Evolutionary conservation across 2,888 invertebrate genomes (phyloP), one percentile per base, ranked within the genome.

Genomic region (Drosophila mettleri): DNA sequence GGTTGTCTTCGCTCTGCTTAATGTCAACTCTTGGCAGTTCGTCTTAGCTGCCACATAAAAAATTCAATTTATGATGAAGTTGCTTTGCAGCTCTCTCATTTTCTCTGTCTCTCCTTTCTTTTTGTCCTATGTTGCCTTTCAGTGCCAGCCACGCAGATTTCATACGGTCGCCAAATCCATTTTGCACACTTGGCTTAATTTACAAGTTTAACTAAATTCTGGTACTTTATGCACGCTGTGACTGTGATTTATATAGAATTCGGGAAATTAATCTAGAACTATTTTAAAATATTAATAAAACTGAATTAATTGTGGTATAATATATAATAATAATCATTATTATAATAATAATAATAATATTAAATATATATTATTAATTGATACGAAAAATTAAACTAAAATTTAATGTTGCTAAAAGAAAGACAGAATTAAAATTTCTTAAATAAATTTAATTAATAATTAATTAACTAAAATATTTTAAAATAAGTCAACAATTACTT

Each of bases 21-120:
- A 79, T 75, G 82, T 73, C 82, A 87, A 82, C 80, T 85, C 73
- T 82, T 85, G 85, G 72, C 68, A 71, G 84, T 82, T 85, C 75
- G 79, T 75, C 79, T 87, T 72, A 86, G 87, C 61, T 64, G 67
- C 84, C 57, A 71, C 70, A 87, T 63, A 68, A 69, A 74, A 74
- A 78, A 79, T 83, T 74, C 75, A 88, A 84, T 84, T 84, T 86
- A 84, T 88, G 78, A 86, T 83, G 71, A 73, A 74, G 60, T 62
- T 70, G 41, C 73, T 55, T 43, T 46, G 29, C 41, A 31, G 31
- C 2, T 54, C 22, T 8, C 8, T 10, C 20, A 20, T 14, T 31
- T 22, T 39, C 10, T 38, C 9, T 63, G 53, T 38, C 60, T 63
- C n/a, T 45, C 55, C 61, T 62, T 61, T 39, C 10, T 58, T 39